phyloP scores from a whole-genome alignment of 2,113 vertebrate species.

The Ariopsis seemanni region DNA sequence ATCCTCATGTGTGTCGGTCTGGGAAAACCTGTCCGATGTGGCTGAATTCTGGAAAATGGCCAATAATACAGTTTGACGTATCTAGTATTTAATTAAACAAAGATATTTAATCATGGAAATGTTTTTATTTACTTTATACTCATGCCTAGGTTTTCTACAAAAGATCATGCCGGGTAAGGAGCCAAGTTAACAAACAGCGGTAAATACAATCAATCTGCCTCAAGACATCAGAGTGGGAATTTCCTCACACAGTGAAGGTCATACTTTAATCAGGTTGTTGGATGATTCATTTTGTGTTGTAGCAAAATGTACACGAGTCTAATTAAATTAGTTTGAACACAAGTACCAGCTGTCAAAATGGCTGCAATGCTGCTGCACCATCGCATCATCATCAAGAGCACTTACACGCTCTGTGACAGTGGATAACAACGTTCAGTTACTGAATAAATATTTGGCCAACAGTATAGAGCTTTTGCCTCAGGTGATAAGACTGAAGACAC shows the following conservation, averaged over 20 bases:
- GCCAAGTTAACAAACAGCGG: neutral
- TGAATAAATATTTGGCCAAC: neutral
- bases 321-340: neutral
- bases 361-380: neutral
- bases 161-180: neutral
- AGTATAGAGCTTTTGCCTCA: neutral
- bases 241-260: neutral
- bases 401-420: neutral
- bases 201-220: neutral
- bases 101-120: neutral
- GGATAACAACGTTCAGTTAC: neutral
- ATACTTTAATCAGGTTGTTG: neutral
- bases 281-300: neutral
- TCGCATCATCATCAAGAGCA: neutral
- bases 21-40: neutral
- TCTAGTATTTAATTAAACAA: neutral
- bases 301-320: neutral
- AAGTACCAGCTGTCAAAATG: neutral
- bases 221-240: neutral
- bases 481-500: neutral
- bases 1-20: neutral
- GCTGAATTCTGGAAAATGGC: neutral
- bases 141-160: neutral
- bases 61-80: neutral
- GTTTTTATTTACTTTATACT: neutral